Base-by-base conservation (phyloP, 2,113 vertebrate species). In the Ailurus styani region DNA sequence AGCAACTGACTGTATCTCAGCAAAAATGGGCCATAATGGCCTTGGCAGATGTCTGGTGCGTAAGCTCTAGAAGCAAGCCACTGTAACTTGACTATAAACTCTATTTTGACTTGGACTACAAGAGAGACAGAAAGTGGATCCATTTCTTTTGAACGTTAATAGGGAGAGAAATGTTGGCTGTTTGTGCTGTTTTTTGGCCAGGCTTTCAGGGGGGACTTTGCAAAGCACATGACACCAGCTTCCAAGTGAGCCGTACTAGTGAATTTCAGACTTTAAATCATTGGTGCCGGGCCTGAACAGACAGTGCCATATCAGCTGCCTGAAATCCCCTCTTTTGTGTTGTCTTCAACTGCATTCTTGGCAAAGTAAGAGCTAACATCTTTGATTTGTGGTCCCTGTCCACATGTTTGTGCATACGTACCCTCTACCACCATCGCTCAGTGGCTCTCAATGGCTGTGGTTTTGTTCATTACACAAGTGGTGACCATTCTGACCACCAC, bases 221-320 rank as follows among this genome's bases (percentile, higher is more conserved):
- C 87, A 83, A n/a, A 31, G 27, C 45, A 77, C 37, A 77, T 7
- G 31, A 25, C 31, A 4, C 64, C 68, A 34, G 68, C 20, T 77
- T 87, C 37, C 45, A 73, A 34, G 31, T 52, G 12, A 31, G 87
- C 25, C 75, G 47, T 17, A 45, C 10, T 23, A 64, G 31, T 93
- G n/a, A 91, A 81, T 93, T 94, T 87, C 40, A 47, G 42, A 90
- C 55, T 81, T 84, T 66, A 62, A 73, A 55, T 89, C 66, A 92
- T 94, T 57, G 90, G 27, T 55, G 20, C 34, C 45, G 45, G 18
- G 3, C 29, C 18, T 45, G 57, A 95, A 25, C 34, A 93, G 23
- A 66, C n/a, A 50, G 55, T 5, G 54, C n/a, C 45, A n/a, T 15
- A 52, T 55, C 45, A 47, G 77, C 47, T 79, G 47, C 57, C 84